Evolutionary conservation across 2,113 vertebrate genomes (phyloP), one percentile per base, ranked within the genome.

Genomic region (Lophura nycthemera): DNA sequence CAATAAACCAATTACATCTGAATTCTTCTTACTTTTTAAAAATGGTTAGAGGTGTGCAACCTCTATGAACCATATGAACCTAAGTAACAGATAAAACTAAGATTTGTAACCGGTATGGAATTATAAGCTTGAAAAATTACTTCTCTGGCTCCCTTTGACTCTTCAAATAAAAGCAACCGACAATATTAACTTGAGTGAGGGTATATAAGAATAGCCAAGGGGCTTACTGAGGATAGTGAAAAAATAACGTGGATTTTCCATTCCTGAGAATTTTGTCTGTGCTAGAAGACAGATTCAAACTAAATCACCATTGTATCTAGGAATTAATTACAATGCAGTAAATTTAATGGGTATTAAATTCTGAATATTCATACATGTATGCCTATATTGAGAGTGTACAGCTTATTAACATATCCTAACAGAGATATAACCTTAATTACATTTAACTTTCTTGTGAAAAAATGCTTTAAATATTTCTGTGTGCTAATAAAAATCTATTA

Each of bases 61-160:
- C 22, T 24, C 22, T 50, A 50, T 24, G 22, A 50, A 50, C 19
- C 59, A 18, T 45, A 66, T 8, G 60, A 89, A 75, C 16, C 6
- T 59, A 72, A 61, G 11, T 3, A 81, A 22, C 30, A 78, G 60
- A 54, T 65, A 89, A 85, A 89, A 83, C 22, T 66, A 83, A 71
- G 30, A 64, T 61, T 85, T 87, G 64, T 77, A 90, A 65, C n/a
- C 56, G 56, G 7, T 5, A 8, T 38, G 19, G 14, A 81, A 83
- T 21, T 80, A 30, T 38, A 92, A 89, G 88, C 42, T 45, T 87
- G 59, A 93, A 83, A 94, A 92, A 73, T n/a, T 1, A 36, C 21
- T 69, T 72, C 22, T 80, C 24, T 60, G 32, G 7, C 13, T 70
- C 24, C 9, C 1, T 95, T 95, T 94, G 81, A 59, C 63, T 93